Evolutionary conservation across 53 echinoderm and acorn worm genomes (phyloP), one percentile per base, ranked within the genome.

Genomic region (Stichopus horrens): DNA sequence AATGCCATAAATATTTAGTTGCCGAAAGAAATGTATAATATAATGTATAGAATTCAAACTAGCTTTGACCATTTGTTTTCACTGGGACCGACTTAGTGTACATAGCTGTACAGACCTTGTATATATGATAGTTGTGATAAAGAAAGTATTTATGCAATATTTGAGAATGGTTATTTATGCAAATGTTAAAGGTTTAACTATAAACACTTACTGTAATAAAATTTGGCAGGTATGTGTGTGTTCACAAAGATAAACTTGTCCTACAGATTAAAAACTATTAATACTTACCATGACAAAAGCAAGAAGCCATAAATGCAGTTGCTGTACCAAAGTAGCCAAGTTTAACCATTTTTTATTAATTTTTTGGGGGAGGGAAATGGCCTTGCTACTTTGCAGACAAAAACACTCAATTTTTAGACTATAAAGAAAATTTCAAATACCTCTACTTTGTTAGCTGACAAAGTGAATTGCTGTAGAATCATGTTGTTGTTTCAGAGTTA

Each of bases 51-150:
- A 51, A 76, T 54, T 79, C 53, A 58, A 58, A 57, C 81, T 56
- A 21, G 7, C 55, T 8, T 57, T 18, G 21, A 23, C 14, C 19
- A 7, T 81, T 81, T 81, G 21, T 57, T 81, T 81, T 58, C 19
- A 55, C 8, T 10, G 22, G 58, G 58, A 81, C 16, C 55, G 8
- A 81, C 58, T 56, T 4, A 18, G 11, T 56, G 57, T 81, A 81
- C 20, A 81, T 81, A 81, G 21, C 53, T 81, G 81, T 81, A 81
- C 81, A 81, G 81, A 81, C 55, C 58, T 10, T 81, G 81, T 81
- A 81, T 79, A 79, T 79, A 79, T 13, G 19, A 79, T 81, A 81
- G 81, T 81, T 81, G 81, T 81, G 81, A 81, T 81, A 81, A 81
- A 71, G n/a, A 68, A 71, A 56, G 58, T 81, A 81, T 81, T 81